Conservation (phyloP, 2,888 invertebrate genomes). For the Diaprepes abbreviatus region DNA sequence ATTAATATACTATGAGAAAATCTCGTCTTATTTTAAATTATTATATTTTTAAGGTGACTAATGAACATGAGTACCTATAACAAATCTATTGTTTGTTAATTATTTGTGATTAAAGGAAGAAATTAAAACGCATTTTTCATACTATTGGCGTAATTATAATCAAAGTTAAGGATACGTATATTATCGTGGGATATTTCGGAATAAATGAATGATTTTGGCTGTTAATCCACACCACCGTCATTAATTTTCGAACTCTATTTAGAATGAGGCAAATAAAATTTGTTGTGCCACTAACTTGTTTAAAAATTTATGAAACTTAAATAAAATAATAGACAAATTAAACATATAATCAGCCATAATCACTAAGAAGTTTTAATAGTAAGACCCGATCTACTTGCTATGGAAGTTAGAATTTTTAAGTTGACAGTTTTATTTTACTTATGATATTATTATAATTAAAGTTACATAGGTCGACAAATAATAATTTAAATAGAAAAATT, state of each 20-base stretch:
- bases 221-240: too few species aligned
- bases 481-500: too few species aligned
- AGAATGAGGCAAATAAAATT: not conserved
- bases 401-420: too few species aligned
- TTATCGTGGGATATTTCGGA: slow-evolving; percentile 26
- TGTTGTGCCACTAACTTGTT: too few species aligned
- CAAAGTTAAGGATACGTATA: slow-evolving; percentile 20
- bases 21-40: slow-evolving; percentile 14
- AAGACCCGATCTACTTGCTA: too few species aligned
- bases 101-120: slow-evolving; percentile 44
- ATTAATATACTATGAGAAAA: slow-evolving; percentile 9
- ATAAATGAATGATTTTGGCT: slow-evolving; percentile 20
- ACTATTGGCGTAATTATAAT: slow-evolving; percentile 33
- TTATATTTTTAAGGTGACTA: not conserved
- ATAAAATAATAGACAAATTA: too few species aligned
- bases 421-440: too few species aligned
- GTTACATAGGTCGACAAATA: too few species aligned
- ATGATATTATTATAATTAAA: too few species aligned
- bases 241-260: slow-evolving; percentile 4
- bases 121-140: slow-evolving; percentile 35
- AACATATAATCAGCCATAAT: too few species aligned
- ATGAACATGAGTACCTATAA: slow-evolving; percentile 21
- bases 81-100: slow-evolving; percentile 42
- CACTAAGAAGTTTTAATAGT: too few species aligned
- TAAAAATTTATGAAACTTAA: too few species aligned